Evolutionary conservation across 2,888 invertebrate species (phyloP).

Genomic region (Microctonus brassicae): DNA sequence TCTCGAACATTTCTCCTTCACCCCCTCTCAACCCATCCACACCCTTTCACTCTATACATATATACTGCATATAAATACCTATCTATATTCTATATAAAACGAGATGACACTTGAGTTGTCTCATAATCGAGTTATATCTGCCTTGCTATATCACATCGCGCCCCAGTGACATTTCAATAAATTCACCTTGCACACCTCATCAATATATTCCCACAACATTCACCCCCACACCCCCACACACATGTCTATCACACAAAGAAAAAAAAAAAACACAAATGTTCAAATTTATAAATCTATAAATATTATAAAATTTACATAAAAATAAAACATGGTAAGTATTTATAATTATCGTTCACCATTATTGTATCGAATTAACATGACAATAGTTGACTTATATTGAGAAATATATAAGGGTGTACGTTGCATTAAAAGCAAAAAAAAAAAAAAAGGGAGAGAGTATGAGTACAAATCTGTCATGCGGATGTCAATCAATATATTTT

Average conservation of each 20-base stretch:
- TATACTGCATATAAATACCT: no score
- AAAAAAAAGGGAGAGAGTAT: conserved; percentile 54
- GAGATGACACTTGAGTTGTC: conserved; percentile 25
- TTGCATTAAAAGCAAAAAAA: conserved; percentile 47
- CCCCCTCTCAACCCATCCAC: not conserved
- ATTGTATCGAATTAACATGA: conserved; percentile 20
- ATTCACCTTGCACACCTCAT: not conserved
- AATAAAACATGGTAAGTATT: not conserved
- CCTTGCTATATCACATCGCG: conserved; percentile 21
- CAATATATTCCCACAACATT: not conserved
- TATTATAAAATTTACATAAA: not conserved
- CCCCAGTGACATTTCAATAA: conserved; percentile 12
- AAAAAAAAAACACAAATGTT: not conserved
- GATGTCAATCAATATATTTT: conserved; percentile 67
- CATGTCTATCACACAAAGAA: no score
- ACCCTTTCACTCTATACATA: not conserved
- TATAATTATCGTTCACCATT: not conserved
- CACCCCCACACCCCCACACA: no score
- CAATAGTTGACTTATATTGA: conserved; percentile 10
- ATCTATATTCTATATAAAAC: conserved; percentile 24
- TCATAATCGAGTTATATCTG: conserved; percentile 26
- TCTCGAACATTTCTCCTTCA: not conserved
- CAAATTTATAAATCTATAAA: not conserved
- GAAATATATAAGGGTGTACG: conserved; percentile 43
- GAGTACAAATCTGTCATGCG: conserved; percentile 66